Conservation (phyloP, 92 coral and sea anemone genomes). For the Heteractis magnifica region DNA sequence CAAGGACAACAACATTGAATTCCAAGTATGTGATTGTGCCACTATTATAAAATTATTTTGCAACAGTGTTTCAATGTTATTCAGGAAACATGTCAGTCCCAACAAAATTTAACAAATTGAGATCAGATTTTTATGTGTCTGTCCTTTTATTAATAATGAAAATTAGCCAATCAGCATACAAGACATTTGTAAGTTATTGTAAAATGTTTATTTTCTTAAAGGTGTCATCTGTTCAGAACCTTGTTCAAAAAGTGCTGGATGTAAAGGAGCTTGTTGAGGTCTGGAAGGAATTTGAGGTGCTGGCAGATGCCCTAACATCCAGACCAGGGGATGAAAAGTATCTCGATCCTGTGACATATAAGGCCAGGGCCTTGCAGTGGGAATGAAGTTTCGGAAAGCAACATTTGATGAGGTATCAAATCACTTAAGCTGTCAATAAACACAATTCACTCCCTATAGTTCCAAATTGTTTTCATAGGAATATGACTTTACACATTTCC, state of each 20-base stretch:
- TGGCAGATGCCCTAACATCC: slow-evolving; percentile 10
- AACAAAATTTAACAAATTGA: no score
- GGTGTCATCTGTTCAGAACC: not conserved
- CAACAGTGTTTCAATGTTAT: no score
- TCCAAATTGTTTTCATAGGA: not conserved
- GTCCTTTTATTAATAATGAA: no score
- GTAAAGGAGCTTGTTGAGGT: not conserved
- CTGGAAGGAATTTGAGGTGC: slow-evolving; percentile 14
- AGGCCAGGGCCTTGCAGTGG: slow-evolving; percentile 5
- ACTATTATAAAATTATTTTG: no score
- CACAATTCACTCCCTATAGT: no score
- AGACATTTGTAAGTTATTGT: not conserved
- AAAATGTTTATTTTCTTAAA: not conserved
- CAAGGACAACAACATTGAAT: slow-evolving; percentile 22
- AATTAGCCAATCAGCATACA: no score
- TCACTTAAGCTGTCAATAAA: not conserved
- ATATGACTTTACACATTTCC: not conserved
- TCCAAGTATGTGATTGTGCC: no score
- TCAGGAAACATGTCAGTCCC: no score
- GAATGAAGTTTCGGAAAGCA: not conserved
- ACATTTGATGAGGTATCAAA: slow-evolving; percentile 24
- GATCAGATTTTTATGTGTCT: no score
- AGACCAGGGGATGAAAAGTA: not conserved
- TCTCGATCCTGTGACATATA: not conserved
- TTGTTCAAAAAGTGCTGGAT: not conserved